phyloP scores from a whole-genome alignment of 1,140 invertebrate species.

The Drosophila funebris region DNA sequence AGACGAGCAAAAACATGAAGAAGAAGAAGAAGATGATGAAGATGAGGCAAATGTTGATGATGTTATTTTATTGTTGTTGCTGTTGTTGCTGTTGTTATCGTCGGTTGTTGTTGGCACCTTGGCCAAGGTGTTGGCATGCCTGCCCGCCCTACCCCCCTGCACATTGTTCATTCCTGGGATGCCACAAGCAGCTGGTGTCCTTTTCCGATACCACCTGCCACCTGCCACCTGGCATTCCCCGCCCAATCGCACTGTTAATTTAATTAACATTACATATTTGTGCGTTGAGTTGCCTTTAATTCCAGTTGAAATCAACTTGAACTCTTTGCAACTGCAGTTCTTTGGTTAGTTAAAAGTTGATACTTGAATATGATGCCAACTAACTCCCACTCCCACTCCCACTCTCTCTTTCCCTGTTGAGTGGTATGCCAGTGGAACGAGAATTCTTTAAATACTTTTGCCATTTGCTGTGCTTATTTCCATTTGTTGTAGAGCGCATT shows the following conservation, averaged over 20 bases:
- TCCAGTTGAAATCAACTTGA: neutral
- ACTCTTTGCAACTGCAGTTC: neutral
- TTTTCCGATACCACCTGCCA: slow-evolving; percentile 27
- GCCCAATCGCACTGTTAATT: slow-evolving; percentile 45
- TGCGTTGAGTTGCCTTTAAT: slow-evolving; percentile 19
- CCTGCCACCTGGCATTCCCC: neutral
- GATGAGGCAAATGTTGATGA: slow-evolving; percentile 33
- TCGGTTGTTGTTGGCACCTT: slow-evolving; percentile 32
- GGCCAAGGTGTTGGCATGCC: slow-evolving; percentile 58
- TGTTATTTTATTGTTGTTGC: slow-evolving; percentile 35
- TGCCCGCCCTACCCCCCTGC: neutral
- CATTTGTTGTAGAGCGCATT: slow-evolving; percentile 65
- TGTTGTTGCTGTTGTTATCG: slow-evolving; percentile 4
- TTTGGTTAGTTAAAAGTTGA: slow-evolving; percentile 7
- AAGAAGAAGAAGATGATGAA: neutral
- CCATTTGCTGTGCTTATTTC: slow-evolving; percentile 43
- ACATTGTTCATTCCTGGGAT: slow-evolving; percentile 68
- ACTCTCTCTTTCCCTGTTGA: neutral
- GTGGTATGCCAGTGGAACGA: neutral
- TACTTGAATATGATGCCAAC: slow-evolving; percentile 1
- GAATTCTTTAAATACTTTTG: slow-evolving; percentile 42
- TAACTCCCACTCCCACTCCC: neutral
- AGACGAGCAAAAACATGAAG: too few species aligned
- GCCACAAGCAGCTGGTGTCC: slow-evolving; percentile 76
- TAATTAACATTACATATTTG: slow-evolving; percentile 63